Percentiles rank a stretch among this genome's conserved stretches.
These are phyloP conservation scores for Drosophila ezoana DNA, from an alignment of 2,888 invertebrate genomes.

Conservation along the genomic window DNA sequence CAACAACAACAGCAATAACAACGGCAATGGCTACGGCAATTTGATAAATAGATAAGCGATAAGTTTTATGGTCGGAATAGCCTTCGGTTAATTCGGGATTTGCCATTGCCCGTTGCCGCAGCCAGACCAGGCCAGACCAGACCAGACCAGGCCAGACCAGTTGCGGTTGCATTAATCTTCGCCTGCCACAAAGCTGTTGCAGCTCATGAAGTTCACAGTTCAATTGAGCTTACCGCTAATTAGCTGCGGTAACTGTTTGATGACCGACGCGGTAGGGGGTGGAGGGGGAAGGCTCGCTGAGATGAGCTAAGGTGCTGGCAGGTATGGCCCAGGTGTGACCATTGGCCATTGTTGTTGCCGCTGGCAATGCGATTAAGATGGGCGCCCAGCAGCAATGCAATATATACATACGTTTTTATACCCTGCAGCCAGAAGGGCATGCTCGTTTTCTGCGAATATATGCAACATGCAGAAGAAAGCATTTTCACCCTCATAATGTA, in stretches of 20 bases:
- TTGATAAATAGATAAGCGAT: conserved; percentile 70
- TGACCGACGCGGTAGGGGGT: not conserved
- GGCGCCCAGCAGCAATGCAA: conserved; percentile 39
- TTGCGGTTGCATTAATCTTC: conserved; percentile 48
- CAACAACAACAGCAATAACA: conserved; percentile 3
- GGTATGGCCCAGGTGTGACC: conserved; percentile 5
- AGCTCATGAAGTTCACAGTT: conserved; percentile 69
- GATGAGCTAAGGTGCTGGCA: conserved; percentile 8
- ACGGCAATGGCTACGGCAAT: conserved; percentile 33
- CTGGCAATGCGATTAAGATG: conserved; percentile 52
- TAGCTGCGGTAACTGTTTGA: conserved; percentile 35
- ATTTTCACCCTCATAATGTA: too few species aligned
- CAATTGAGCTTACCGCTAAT: conserved; percentile 75
- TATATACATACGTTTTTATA: conserved; percentile 4
- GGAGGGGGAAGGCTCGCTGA: not conserved
- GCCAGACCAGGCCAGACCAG: conserved; percentile 7
- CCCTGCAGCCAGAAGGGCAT: too few species aligned
- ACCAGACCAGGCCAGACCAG: not conserved
- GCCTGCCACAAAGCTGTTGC: conserved; percentile 28
- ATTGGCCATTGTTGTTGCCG: conserved; percentile 20
- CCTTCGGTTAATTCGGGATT: conserved; percentile 47
- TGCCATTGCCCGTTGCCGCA: conserved; percentile 14
- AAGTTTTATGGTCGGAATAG: conserved; percentile 51
- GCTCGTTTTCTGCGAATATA: too few species aligned
- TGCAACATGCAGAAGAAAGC: too few species aligned